Base-by-base conservation (phyloP, 2,888 invertebrate species). In the Troglohyphantes excavatus region DNA sequence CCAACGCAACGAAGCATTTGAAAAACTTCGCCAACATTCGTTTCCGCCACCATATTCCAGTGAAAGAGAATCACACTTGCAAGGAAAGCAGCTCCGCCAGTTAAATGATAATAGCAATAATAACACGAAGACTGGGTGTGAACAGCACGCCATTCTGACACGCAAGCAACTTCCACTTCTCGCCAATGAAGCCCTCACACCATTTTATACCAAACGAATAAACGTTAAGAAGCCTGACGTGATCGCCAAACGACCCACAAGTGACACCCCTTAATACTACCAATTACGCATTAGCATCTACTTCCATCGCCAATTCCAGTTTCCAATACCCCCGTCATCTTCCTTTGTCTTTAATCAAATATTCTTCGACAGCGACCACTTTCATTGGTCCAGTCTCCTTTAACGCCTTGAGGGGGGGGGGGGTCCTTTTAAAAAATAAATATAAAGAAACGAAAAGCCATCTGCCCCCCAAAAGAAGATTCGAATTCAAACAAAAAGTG, bases 251-350 rank as follows among this genome's bases (percentile, higher is more conserved):
- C 53, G 23, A 29, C 75, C 19, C 53, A 75, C 75, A 61, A 29
- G 59, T 75, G 59, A 75, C 75, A 61, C 75, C 29, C 53, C 59
- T 27, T 75, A 75, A 75, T n/a, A 75, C 75, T 33, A 33, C 21
- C 75, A 75, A 75, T 75, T 61, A 75, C 21, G 21, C 6, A 26
- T 61, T 75, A 75, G 59, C 59, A 75, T 29, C 29, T 27, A 23
- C 23, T 29, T 13, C 13, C 59, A 46, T 75, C 61, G 59, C 59
- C 61, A 75, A 19, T 23, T 63, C 59, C 27, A 75, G n/a, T n/a
- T 75, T n/a, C 53, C 26, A 2, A 19, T 19, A 23, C 11, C 9
- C 27, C 17, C 23, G 23, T 27, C 2, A 65, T 65, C 65, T 2
- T 61, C 27, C 26, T 13, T 26, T 23, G 13, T 65, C 17, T 26